phyloP scores from a whole-genome alignment of 2,113 vertebrate genomes.

The Uria aalge region DNA sequence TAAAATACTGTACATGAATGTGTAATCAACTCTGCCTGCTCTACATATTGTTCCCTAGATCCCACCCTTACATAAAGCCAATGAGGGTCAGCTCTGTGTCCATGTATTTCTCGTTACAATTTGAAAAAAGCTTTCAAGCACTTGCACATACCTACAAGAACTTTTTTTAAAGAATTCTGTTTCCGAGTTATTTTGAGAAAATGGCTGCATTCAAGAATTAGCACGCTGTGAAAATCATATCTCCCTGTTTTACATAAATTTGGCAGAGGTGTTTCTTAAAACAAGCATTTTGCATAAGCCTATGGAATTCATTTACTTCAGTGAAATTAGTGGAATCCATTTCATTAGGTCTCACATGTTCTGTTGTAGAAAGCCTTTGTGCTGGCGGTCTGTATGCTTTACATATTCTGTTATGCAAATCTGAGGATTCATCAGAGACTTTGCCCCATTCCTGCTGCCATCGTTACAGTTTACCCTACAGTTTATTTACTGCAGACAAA shows the following conservation, averaged over 20 bases:
- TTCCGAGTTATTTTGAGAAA: background rate
- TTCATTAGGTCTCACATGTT: background rate
- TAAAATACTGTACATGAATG: background rate
- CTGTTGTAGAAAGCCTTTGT: background rate
- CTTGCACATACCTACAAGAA: background rate
- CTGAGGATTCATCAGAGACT: background rate
- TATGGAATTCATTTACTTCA: background rate
- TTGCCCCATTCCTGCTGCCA: background rate
- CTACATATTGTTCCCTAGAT: background rate
- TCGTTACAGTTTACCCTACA: background rate
- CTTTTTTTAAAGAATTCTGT: background rate
- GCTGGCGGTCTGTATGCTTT: background rate
- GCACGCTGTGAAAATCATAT: background rate
- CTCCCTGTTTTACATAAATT: background rate
- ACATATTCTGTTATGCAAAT: background rate
- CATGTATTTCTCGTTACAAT: background rate
- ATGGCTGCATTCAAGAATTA: background rate
- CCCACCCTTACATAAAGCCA: background rate
- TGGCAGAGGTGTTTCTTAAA: background rate
- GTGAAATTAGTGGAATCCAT: background rate
- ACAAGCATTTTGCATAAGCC: background rate
- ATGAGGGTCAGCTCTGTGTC: background rate
- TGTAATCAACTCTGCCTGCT: background rate
- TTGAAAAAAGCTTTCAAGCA: background rate
- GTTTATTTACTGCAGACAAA: background rate